Base-by-base conservation (phyloP, 1,140 invertebrate species). In the Ceratina australensis region DNA sequence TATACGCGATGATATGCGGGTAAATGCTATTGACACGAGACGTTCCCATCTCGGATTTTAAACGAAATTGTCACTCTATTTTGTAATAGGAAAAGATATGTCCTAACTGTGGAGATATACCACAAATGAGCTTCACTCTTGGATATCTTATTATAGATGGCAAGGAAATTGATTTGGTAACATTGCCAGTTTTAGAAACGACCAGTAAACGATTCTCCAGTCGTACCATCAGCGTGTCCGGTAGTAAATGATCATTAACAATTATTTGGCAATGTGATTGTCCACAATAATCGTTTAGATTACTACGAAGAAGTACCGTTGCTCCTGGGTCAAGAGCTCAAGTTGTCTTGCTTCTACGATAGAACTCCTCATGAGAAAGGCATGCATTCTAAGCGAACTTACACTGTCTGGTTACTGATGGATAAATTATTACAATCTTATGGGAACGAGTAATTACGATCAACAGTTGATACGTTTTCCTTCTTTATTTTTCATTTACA, bases 311-410 rank as follows among this genome's bases (percentile, higher is more conserved):
- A 80, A 64, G n/a, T 80, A 50, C 18, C 64, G 10, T 22, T 80
- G 57, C 13, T 78, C 15, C 42, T 78, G 33, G 78, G 78, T 12
- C 74, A 76, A 57, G 73, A 69, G n/a, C 54, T 80, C 18, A 78
- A 74, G n/a, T 33, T 80, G 54, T 80, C 78, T 5, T 80, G 78
- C 52, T 57, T 80, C 16, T 80, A 80, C 15, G 24, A 80, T 69
- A 59, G 18, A 69, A 54, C 24, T 50, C 49, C 49, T 26, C 20
- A 47, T 63, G 50, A 69, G 49, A 76, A 69, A 57, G 7, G 18
- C 12, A 7, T 3, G 42, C 18, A 16, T 47, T 67, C 57, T 15
- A 77, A 50, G 26, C 56, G 7, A 26, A 60, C 28, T 20, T 49
- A 65, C 15, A 57, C n/a, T 59, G 7, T 42, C 12, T 79, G 71